Base-by-base conservation (phyloP, 2,888 invertebrate species). In the Helleia helle region DNA sequence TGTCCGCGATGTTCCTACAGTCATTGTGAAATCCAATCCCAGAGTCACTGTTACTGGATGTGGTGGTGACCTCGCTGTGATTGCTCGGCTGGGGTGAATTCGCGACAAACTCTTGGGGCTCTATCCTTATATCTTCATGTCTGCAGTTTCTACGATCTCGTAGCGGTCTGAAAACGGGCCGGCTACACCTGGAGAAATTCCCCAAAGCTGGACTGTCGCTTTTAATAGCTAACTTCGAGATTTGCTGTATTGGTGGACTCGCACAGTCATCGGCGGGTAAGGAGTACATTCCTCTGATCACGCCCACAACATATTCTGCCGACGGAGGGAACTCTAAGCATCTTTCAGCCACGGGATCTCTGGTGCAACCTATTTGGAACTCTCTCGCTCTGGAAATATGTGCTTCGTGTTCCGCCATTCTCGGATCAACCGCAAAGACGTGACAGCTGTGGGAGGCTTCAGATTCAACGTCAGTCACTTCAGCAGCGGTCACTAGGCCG, bases 21-120 rank as follows among this genome's bases (percentile, higher is more conserved):
- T 96, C 95, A 56, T 96, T 96, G 49, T 95, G 90, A 58, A 96
- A 96, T 0, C 97, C 97, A 46, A 97, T 96, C 0, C 97, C 97
- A 1, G 96, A 97, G 67, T 97, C 97, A 42, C 96, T 96, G 68
- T 96, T 97, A 55, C 95, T 96, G 0, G 95, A 96, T 12, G 94
- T 93, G 0, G 91, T 91, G 0, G 92, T 92, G 5, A 92, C 87
- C 52, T 92, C 93, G 58, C 93, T 93, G 46, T 92, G 90, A 58
- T 91, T 91, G 63, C 94, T 94, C 0, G 94, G 94, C 54, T 94
- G 94, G 0, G 95, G 94, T 0, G 95, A 95, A 56, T 92, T 91
- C 0, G 92, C 91, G 1, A 89, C 73, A 31, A 87, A 77, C 40
- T 87, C 87, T 18, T 85, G 83, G 11, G 76, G 77, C 41, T 87